Evolutionary conservation across 37 sponge, comb jelly and placozoan species (phyloP), one percentile per base, ranked within the genome.

Genomic region (Beroe forskalii): DNA sequence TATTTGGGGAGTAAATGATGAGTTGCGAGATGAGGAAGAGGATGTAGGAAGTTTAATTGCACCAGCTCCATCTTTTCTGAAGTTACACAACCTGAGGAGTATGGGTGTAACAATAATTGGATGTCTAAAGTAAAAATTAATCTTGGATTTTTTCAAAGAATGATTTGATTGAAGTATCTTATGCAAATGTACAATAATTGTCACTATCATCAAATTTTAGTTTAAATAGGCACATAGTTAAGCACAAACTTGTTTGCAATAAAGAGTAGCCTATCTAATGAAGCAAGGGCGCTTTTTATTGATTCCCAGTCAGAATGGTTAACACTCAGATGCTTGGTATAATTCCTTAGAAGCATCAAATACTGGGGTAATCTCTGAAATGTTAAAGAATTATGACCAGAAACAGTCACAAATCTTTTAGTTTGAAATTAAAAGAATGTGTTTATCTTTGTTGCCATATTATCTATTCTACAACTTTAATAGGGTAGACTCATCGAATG

Each of bases 61-160:
- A n/a, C 86, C 86, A 1, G 86, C n/a, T 12, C 86, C 86, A 9
- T 80, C 86, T 43, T 80, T 80, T 43, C 55, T 35, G 86, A 80
- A 80, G 86, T 80, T 80, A 25, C 86, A 80, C 55, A 80, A 80
- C 86, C 86, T 80, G 86, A 1, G 20, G 76, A 72, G 9, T n/a
- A 27, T 6, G 12, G 55, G 4, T 30, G 31, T 30, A n/a, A 64
- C 4, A 6, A 64, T 64, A 64, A 30, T 17, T 20, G 60, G 60
- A 55, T 55, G 60, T 55, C 60, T 20, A 55, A 55, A 55, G 14
- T 55, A 55, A 17, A 55, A 55, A 17, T n/a, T n/a, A n/a, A n/a
- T n/a, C n/a, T n/a, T n/a, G n/a, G n/a, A n/a, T n/a, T n/a, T n/a
- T n/a, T n/a, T n/a, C n/a, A n/a, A n/a, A n/a, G n/a, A n/a, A n/a